Evolutionary conservation across 1,140 invertebrate genomes (phyloP), one percentile per base, ranked within the genome.

Genomic region (Mercenaria mercenaria): DNA sequence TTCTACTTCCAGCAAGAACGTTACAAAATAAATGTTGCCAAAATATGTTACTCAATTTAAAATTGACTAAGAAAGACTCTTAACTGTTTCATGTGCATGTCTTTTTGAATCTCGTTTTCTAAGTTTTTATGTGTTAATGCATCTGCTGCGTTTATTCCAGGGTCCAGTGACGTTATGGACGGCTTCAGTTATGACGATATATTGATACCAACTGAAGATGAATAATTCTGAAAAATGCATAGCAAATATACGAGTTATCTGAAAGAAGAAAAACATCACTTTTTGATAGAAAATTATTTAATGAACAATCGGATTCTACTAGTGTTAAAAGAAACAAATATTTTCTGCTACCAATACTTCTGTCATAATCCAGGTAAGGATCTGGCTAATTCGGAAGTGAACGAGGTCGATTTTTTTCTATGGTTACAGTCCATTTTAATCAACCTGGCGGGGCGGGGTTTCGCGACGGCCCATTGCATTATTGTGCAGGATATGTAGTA

Each of bases 191-290:
- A 59, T 79, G 50, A 79, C 26, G 76, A 52, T 4, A 32, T 52
- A 23, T 52, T 32, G 4, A 79, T 59, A 39, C 76, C 76, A 2
- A 34, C 47, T 15, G 47, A 56, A 79, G 47, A 79, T 37, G 47
- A 29, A 79, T 50, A 56, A 37, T 79, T 79, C 47, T 79, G 56
- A 26, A 79, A 79, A 79, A 56, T 79, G 43, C 18, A 59, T 18
- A 79, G 76, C n/a, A 79, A 79, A 39, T 32, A 59, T 15, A 79
- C 47, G 50, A 50, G 47, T 79, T 79, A 79, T 39, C 47, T 79
- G 50, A 56, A 79, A 23, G 32, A 50, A 56, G 0, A 59, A 34
- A 29, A 50, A 18, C 43, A 50, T 13, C 43, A 50, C 8, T 29
- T 59, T 26, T 56, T 52, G 18, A 37, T 79, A 34, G 76, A 79